Base-by-base conservation (phyloP, 2,888 invertebrate species). In the Aphelenchoides bicaudatus region DNA sequence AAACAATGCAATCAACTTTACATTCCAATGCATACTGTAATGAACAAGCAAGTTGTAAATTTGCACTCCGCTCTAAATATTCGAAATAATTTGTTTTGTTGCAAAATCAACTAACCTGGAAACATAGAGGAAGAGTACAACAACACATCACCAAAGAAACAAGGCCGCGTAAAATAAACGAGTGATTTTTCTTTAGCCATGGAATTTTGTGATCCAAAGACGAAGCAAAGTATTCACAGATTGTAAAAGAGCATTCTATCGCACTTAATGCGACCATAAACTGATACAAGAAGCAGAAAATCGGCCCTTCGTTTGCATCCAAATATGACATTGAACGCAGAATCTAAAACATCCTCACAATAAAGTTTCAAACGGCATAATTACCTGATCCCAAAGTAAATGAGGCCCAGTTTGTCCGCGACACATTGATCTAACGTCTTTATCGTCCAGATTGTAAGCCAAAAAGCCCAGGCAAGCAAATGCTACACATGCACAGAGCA, bases 311-410 rank as follows among this genome's bases (percentile, higher is more conserved):
- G 39, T 31, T 16, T 8, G 28, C 29, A 13, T 23, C 37, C 30
- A 57, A 25, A 39, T 57, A 57, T 16, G 58, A 27, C 38, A 57
- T 58, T 29, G 56, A 38, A 27, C 57, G 57, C 21, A 57, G 37
- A 23, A 57, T 57, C 57, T 57, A n/a, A 37, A 56, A 19, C 10
- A 56, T 19, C 21, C 5, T 30, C 5, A 34, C 37, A 52, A 57
- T 25, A 23, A 52, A 49, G 4, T 10, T 52, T 55, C 8, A 13
- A 55, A 6, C n/a, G 21, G 55, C 16, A 23, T 2, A 10, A 10
- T 56, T 54, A 58, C 58, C 58, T 57, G 57, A 58, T 57, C 57
- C 57, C 57, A 57, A 10, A 57, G 39, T 19, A 57, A 31, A 30
- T 57, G 57, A 6, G 57, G 57, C 29, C 37, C 57, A 23, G 39